Evolutionary conservation across 2,888 invertebrate species (phyloP), one percentile per base, ranked within the genome.

Genomic region (Tipula confusa): DNA sequence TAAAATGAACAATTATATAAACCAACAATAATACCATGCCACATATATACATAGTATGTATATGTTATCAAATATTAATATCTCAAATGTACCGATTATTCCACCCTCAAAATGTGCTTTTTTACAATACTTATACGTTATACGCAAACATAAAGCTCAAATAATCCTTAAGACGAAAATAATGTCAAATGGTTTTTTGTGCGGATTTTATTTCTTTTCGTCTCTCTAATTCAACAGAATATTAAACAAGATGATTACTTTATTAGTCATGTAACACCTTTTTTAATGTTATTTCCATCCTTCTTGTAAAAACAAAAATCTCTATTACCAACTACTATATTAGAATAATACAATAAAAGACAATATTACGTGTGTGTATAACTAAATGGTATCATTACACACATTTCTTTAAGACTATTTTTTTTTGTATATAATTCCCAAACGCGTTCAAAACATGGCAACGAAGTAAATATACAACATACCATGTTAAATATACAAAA

Each of bases 181-280:
- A 64, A 24, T 64, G 64, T 64, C 24, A 64, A 64, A 64, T 64
- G 64, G 64, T 18, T 64, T 64, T 64, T 64, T 64, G 24, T 64
- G 24, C 64, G 64, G 1, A 64, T 64, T 24, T 64, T 64, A 64
- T 64, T 7, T 24, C 64, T 18, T 64, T 64, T 24, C 24, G n/a
- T 80, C 29, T 80, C 29, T 80, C 80, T 29, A 29, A 29, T 80
- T 80, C 80, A 29, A 80, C 80, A 80, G 80, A 80, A 80, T 29
- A 80, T 80, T 29, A 80, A 80, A 80, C 31, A 15, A 80, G 31
- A 80, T 80, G 31, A 80, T 80, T 29, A 31, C 80, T 80, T 80
- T 80, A 80, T 80, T 80, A 80, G 80, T 80, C 80, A 80, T 80
- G 80, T 80, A 80, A 80, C 80, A 80, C 80, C 80, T 80, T 29